Base-by-base conservation (phyloP, 2,113 vertebrate species). In the Oncorhynchus tshawytscha region DNA sequence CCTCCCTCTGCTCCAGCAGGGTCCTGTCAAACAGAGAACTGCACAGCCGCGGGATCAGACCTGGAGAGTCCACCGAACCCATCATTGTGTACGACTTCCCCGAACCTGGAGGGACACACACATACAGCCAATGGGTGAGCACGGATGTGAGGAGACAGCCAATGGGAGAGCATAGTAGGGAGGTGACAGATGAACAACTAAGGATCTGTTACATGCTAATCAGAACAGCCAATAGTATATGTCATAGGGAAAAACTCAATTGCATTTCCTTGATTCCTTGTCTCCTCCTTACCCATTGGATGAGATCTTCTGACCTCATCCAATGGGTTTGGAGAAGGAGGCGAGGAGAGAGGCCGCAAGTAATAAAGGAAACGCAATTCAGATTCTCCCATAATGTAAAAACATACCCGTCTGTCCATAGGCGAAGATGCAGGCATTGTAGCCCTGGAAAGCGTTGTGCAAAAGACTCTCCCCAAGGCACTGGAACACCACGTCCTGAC, bases 41-140 rank as follows among this genome's bases (percentile, higher is more conserved):
- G 86, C 97, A 99, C 71, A 99, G 95, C 31, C 96, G 94, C 0
- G 97, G 97, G 79, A 98, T 99, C 88, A 99, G 90, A 29, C 97
- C 97, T 0, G 97, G 97, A 76, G 98, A 95, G 89, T 99, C 97
- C 4, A 85, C 95, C 0, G 97, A 97, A 13, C 97, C 97, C 97
- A 99, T 99, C 97, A 99, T 99, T 0, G 97, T 99, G 72, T 97
- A 99, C 0, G 97, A 99, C 88, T 99, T 99, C 74, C 97, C 97
- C 20, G 97, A 99, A n/a, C 97, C 97, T 99, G 87, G 5, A 80
- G 62, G 45, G 13, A 84, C 84, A 77, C n/a, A 57, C 11, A 62
- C 4, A 24, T 15, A 74, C 3, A 27, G 62, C 34, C 15, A 22
- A 29, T 27, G 49, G 15, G 22, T 29, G 24, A 57, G 49, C 22